Evolutionary conservation across 2,113 vertebrate species (phyloP).

Genomic region (Vanacampus margaritifer): DNA sequence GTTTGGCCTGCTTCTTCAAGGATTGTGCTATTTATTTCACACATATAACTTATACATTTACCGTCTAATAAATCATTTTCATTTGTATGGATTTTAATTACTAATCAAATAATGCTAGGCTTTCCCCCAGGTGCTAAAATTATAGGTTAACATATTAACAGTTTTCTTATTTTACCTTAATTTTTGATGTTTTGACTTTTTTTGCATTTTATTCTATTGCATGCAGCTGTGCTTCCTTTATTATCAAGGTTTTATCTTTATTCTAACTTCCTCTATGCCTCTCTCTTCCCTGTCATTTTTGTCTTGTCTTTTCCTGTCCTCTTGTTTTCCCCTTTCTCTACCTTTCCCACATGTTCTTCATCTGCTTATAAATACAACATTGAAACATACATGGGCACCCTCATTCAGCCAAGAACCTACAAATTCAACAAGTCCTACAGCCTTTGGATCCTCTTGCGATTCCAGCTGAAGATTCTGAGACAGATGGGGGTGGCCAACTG

Average conservation of each 20-base stretch:
- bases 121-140: constrained; percentile 27
- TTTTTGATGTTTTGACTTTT: constrained; percentile 24
- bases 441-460: constrained; percentile 81
- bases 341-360: constrained; percentile 20
- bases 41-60: background rate
- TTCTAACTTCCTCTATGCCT: constrained; percentile 44
- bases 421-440: constrained; percentile 79
- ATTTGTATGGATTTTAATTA: constrained; percentile 32
- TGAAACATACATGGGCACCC: constrained; percentile 15
- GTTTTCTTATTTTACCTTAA: constrained; percentile 7
- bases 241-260: background rate
- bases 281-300: constrained; percentile 27
- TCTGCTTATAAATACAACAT: constrained; percentile 14
- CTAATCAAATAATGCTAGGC: constrained; percentile 37
- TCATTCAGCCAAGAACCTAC: constrained; percentile 80
- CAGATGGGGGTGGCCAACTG: constrained; percentile 71
- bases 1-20: constrained; percentile 35
- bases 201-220: constrained; percentile 51
- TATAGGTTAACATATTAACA: constrained; percentile 24
- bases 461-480: constrained; percentile 74
- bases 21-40: background rate
- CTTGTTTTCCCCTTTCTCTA: constrained; percentile 15
- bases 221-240: constrained; percentile 40
- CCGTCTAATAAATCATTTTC: constrained; percentile 1
- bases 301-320: constrained; percentile 14